phyloP scores from a whole-genome alignment of 2,113 vertebrate genomes.

The Ailurus styani region DNA sequence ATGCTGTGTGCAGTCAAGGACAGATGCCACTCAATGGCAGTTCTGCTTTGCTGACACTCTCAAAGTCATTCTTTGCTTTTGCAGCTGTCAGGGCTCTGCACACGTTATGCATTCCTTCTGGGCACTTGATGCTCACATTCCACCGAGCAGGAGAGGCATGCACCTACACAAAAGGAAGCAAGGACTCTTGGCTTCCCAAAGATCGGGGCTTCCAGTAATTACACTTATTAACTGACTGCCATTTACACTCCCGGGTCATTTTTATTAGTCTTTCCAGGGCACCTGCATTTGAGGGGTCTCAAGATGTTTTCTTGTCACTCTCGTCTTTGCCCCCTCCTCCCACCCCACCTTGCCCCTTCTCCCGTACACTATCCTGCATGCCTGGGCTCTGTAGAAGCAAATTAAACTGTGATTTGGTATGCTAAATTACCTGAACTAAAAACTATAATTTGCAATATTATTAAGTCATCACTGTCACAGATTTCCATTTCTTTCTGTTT shows the following conservation, averaged over 20 bases:
- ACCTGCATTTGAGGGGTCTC: background rate
- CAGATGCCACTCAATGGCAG: accelerated
- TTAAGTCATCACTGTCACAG: slow-evolving; percentile 72
- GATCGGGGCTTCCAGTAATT: background rate
- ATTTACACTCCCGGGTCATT: background rate
- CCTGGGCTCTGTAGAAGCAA: slow-evolving; percentile 39
- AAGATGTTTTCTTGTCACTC: background rate
- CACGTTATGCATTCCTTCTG: background rate
- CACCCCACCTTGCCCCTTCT: background rate
- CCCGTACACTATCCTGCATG: background rate
- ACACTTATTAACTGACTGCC: background rate
- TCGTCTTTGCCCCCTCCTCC: background rate
- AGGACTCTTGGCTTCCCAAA: background rate
- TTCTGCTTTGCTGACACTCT: background rate
- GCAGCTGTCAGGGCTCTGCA: background rate
- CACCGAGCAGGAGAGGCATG: background rate
- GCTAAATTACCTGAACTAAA: slow-evolving; percentile 70
- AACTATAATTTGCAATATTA: slow-evolving; percentile 70
- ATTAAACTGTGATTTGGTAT: slow-evolving; percentile 70
- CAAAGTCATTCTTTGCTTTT: background rate
- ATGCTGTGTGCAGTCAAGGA: background rate
- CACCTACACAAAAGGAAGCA: background rate
- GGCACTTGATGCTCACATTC: background rate
- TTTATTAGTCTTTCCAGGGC: slow-evolving; percentile 39
- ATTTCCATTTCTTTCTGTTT: slow-evolving; percentile 67